These are phyloP conservation scores for Chelonus formosanus DNA, from an alignment of 2,888 invertebrate genomes.

Conservation along the genomic window DNA sequence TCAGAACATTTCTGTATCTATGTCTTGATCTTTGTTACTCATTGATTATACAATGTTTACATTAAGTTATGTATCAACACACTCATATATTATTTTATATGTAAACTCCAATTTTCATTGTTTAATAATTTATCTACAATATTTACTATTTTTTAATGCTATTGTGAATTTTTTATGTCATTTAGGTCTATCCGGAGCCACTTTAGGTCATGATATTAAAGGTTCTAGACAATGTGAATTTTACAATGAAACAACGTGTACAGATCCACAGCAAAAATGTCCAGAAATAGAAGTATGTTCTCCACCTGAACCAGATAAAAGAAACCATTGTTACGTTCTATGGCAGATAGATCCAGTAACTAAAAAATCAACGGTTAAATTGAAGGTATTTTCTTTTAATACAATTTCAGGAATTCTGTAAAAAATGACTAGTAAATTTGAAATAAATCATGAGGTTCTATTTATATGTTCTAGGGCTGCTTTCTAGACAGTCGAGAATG, in stretches of 20 bases:
- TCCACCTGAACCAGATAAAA: slow-evolving; percentile 75
- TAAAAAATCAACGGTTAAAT: slow-evolving; percentile 67
- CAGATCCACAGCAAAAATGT: slow-evolving; percentile 66
- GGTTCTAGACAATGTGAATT: slow-evolving; percentile 73
- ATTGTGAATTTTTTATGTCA: neutral
- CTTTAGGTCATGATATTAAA: slow-evolving; percentile 57
- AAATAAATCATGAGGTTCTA: neutral
- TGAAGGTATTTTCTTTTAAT: slow-evolving; percentile 55
- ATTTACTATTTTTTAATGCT: neutral
- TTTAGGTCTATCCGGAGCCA: slow-evolving; percentile 42
- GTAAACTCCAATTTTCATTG: neutral
- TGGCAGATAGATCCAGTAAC: slow-evolving; percentile 78
- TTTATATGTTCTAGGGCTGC: slow-evolving; percentile 75
- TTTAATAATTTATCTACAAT: too few species aligned
- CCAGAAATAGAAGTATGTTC: slow-evolving; percentile 72
- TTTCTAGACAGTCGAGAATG: slow-evolving; percentile 85
- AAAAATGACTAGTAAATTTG: too few species aligned
- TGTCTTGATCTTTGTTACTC: slow-evolving; percentile 13
- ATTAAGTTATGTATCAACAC: neutral
- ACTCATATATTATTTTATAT: neutral
- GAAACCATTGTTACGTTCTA: slow-evolving; percentile 83
- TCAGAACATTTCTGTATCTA: neutral
- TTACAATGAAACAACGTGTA: slow-evolving; percentile 72
- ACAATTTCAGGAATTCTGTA: too few species aligned
- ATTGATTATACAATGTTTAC: neutral